phyloP scores from a whole-genome alignment of 2,888 invertebrate species.

The Tachina fera region DNA sequence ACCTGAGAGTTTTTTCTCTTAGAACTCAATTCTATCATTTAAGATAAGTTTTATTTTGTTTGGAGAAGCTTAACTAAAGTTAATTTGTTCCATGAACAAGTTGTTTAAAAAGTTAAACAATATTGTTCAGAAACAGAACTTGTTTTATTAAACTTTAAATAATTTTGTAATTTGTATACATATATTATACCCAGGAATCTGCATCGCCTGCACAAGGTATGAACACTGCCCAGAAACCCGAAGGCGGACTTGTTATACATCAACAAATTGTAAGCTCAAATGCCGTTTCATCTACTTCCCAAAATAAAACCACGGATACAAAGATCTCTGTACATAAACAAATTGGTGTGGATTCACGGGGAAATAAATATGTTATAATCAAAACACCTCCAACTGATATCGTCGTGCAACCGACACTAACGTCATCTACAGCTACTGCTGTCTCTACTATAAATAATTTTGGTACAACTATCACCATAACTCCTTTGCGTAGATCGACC shows the following conservation, averaged over 20 bases:
- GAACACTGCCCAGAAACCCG: constrained; percentile 28
- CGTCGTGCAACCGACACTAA: constrained; percentile 57
- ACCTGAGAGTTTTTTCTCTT: no score
- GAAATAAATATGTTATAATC: constrained; percentile 81
- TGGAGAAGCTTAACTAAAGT: no score
- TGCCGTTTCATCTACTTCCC: constrained; percentile 43
- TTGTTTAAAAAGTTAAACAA: neutral
- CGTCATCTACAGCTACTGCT: constrained; percentile 41
- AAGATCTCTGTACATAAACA: constrained; percentile 73
- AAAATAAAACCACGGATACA: constrained; percentile 51
- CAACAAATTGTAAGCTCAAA: constrained; percentile 66
- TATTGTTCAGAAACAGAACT: neutral
- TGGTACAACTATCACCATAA: constrained; percentile 64
- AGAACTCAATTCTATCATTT: no score
- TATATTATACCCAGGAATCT: constrained; percentile 43
- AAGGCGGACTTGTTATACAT: constrained; percentile 62
- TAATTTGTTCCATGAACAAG: neutral
- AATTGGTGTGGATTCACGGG: constrained; percentile 76
- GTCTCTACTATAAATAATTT: constrained; percentile 56
- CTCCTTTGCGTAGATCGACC: constrained; percentile 37
- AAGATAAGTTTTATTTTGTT: no score
- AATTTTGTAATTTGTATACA: neutral
- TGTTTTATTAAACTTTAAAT: neutral
- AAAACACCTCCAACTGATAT: constrained; percentile 73
- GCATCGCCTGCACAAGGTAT: neutral